phyloP scores from a whole-genome alignment of 1,140 invertebrate genomes.

The Drosophila pruinosa region DNA sequence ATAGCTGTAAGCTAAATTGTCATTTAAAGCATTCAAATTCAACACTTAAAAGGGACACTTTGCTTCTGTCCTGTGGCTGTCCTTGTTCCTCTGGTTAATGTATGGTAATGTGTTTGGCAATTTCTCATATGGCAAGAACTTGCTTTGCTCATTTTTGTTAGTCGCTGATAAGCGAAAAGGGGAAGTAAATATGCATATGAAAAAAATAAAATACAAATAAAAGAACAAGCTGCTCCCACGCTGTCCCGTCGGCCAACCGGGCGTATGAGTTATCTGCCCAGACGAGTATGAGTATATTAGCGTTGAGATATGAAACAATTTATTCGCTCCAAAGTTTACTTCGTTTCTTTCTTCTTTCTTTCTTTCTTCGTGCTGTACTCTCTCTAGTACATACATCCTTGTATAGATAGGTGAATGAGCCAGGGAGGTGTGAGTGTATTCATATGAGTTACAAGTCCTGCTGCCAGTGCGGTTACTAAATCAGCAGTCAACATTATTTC shows the following conservation, averaged over 20 bases:
- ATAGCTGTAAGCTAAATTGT: not conserved
- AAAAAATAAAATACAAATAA: conserved; percentile 39
- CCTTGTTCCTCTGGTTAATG: conserved; percentile 45
- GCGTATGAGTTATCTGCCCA: conserved; percentile 71
- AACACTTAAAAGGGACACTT: not conserved
- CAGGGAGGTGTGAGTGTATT: not conserved
- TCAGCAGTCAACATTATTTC: conserved; percentile 75
- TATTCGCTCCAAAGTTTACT: conserved; percentile 75
- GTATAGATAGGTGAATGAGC: conserved; percentile 28
- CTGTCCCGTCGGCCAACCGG: conserved; percentile 35
- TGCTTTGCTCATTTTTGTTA: conserved; percentile 55
- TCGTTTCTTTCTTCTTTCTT: conserved; percentile 64
- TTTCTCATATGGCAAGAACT: conserved; percentile 59
- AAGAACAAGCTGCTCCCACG: conserved; percentile 15
- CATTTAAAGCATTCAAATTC: not conserved
- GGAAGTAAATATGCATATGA: conserved; percentile 78
- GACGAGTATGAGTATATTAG: conserved; percentile 39
- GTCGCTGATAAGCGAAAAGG: conserved; percentile 68
- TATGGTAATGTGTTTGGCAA: conserved; percentile 71
- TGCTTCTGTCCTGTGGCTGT: not conserved
- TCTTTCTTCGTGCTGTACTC: conserved; percentile 9
- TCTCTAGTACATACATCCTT: conserved; percentile 37
- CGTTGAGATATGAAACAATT: conserved; percentile 74
- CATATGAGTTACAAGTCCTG: conserved; percentile 14
- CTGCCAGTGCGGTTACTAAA: conserved; percentile 58